phyloP scores from a whole-genome alignment of 2,113 vertebrate genomes.

The Tauraco erythrolophus region DNA sequence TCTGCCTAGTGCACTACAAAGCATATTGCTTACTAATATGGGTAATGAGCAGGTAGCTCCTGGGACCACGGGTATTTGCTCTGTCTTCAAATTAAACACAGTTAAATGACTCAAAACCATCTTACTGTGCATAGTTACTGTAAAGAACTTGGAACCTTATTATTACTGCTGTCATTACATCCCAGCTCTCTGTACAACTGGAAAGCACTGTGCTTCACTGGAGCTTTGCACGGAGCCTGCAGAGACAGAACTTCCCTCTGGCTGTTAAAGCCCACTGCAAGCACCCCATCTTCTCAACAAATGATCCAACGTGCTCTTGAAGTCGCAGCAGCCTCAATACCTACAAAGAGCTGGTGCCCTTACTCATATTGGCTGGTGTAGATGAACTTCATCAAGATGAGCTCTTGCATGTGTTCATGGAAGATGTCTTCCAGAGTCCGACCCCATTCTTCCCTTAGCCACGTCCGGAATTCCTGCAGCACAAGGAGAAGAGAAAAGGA shows the following conservation, averaged over 20 bases:
- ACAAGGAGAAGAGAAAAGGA: background rate
- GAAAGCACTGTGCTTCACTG: background rate
- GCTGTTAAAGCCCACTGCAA: background rate
- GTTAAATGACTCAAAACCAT: background rate
- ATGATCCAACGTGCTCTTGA: background rate
- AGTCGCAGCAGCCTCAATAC: background rate
- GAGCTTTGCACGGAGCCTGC: background rate
- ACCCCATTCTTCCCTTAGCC: conserved; percentile 97
- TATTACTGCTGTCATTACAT: background rate
- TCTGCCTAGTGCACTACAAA: background rate
- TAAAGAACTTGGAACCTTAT: background rate
- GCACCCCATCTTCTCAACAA: background rate
- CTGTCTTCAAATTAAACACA: background rate
- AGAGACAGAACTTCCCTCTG: background rate
- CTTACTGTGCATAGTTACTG: background rate
- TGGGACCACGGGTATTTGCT: background rate
- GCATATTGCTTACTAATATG: background rate
- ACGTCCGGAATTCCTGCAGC: conserved; percentile 93
- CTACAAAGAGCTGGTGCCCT: conserved; percentile 30
- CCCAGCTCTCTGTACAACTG: background rate
- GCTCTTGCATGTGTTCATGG: conserved; percentile 98
- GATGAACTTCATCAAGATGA: conserved; percentile 99
- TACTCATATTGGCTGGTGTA: conserved; percentile 99
- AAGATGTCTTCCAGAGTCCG: conserved; percentile 97
- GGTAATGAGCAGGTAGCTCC: background rate